Percentiles rank a stretch among this genome's conserved stretches.
phyloP scores from a whole-genome alignment of 2,113 vertebrate species.

The Blennius ocellaris region DNA sequence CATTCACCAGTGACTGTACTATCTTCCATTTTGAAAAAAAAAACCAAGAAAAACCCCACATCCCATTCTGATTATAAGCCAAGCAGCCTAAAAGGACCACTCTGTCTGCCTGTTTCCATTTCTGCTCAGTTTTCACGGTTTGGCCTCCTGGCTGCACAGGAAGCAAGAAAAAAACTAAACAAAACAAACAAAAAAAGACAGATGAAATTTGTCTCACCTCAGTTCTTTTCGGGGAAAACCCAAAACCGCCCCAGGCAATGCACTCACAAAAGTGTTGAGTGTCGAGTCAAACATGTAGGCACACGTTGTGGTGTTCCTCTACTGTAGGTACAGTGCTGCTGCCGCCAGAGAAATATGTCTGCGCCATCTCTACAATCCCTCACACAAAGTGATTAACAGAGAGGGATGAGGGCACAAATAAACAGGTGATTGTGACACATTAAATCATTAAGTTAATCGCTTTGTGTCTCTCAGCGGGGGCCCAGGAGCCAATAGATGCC shows the following conservation, averaged over 20 bases:
- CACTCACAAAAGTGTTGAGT: slow-evolving; percentile 40
- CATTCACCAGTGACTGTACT: slow-evolving; percentile 36
- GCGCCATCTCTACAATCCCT: slow-evolving; percentile 29
- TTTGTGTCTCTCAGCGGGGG: slow-evolving; percentile 20
- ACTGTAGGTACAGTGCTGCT: not conserved
- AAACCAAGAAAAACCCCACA: slow-evolving; percentile 70
- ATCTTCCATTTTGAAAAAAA: slow-evolving; percentile 31
- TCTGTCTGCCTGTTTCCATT: slow-evolving; percentile 72
- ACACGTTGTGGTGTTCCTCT: slow-evolving; percentile 34
- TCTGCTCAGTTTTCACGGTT: slow-evolving; percentile 70
- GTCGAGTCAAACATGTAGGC: slow-evolving; percentile 40
- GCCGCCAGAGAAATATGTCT: slow-evolving; percentile 2
- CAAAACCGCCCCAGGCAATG: slow-evolving; percentile 51
- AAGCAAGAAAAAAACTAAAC: slow-evolving; percentile 39
- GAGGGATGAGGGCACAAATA: slow-evolving; percentile 30
- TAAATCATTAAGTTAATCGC: slow-evolving; percentile 43
- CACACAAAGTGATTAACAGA: slow-evolving; percentile 38
- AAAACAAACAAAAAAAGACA: slow-evolving; percentile 22
- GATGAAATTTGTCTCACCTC: slow-evolving; percentile 55
- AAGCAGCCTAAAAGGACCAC: slow-evolving; percentile 68
- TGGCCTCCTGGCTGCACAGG: slow-evolving; percentile 54
- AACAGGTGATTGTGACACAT: slow-evolving; percentile 38
- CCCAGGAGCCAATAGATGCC: slow-evolving; percentile 23
- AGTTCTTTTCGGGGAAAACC: slow-evolving; percentile 66
- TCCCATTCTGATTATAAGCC: slow-evolving; percentile 67